Evolutionary conservation across 1,140 invertebrate genomes (phyloP).

Genomic region (Schlechtendalia chinensis): DNA sequence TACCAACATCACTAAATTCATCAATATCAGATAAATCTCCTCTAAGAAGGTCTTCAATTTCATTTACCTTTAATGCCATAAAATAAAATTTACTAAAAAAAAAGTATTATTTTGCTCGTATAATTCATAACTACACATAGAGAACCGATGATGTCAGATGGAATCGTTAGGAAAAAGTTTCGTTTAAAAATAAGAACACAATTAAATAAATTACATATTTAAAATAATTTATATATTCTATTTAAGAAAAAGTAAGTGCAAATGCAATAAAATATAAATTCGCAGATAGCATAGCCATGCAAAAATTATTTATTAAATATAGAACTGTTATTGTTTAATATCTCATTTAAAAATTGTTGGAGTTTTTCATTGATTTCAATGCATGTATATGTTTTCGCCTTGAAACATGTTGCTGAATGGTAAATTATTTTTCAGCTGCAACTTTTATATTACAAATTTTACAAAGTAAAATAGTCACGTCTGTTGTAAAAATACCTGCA

Average conservation of each 20-base stretch:
- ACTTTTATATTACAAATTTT: too few relatives aligned
- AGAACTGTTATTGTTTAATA: too few relatives aligned
- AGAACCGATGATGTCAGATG: conserved; percentile 5
- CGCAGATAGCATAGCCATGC: too few relatives aligned
- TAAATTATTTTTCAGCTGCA: too few relatives aligned
- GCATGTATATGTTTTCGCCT: too few relatives aligned
- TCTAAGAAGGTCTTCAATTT: not conserved
- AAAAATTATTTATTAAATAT: too few relatives aligned
- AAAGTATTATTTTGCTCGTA: not conserved
- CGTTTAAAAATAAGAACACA: conserved; percentile 3
- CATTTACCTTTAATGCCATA: not conserved
- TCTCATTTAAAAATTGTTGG: too few relatives aligned
- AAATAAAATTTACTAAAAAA: not conserved
- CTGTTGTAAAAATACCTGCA: too few relatives aligned
- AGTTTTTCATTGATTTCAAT: too few relatives aligned
- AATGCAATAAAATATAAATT: conserved; percentile 23
- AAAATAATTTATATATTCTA: not conserved
- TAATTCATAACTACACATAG: not conserved
- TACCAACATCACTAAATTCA: not conserved
- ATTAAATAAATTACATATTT: conserved; percentile 7
- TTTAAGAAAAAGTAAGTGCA: conserved; percentile 2
- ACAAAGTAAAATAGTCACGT: too few relatives aligned
- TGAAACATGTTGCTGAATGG: too few relatives aligned
- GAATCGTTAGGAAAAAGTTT: not conserved
- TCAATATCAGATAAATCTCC: conserved; percentile 8